Base-by-base conservation (phyloP, 2,888 invertebrate genomes). In the Entomobrya proxima region DNA sequence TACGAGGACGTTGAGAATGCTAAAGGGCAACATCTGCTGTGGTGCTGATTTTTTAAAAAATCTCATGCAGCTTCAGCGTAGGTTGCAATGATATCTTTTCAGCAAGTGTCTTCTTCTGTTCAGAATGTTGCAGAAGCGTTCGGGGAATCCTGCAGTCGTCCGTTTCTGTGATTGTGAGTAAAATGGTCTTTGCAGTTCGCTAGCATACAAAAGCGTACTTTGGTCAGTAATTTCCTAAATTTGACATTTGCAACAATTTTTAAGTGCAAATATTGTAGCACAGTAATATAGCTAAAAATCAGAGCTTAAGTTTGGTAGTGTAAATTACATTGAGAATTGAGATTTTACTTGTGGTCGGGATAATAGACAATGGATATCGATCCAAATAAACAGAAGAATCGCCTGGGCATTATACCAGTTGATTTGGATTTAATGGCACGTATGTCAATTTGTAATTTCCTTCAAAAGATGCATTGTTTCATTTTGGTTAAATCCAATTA, bases 401-500 rank as follows among this genome's bases (percentile, higher is more conserved):
- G 86, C 21, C 58, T 86, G 37, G 86, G 86, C 15, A 86, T 86
- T 50, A 72, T 86, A 21, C 40, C 86, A 30, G 86, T 86, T 0
- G 86, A 86, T 44, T 69, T 86, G 64, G 86, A 86, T 35, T 9
- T 86, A 5, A 61, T 81, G 81, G 81, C 86, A 30, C 40, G 86
- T 86, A 86, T 13, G 67, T 78, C 9, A 27, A 55, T 27, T 18
- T 3, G 21, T 18, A 21, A 27, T 24, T 35, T 52, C 47, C 67
- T n/a, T 37, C 30, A 15, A 9, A 61, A 61, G 24, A 18, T 27
- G 24, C 3, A 47, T 15, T 21, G 3, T 7, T 55, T 21, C n/a
- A 3, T 55, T 21, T 7, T 55, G 55, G 55, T 21, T 24, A 40
- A 40, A 7, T 7, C 15, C 15, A 11, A 11, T 55, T 55, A 55